Evolutionary conservation across 2,113 vertebrate genomes (phyloP).

Genomic region (Nothocercus julius): DNA sequence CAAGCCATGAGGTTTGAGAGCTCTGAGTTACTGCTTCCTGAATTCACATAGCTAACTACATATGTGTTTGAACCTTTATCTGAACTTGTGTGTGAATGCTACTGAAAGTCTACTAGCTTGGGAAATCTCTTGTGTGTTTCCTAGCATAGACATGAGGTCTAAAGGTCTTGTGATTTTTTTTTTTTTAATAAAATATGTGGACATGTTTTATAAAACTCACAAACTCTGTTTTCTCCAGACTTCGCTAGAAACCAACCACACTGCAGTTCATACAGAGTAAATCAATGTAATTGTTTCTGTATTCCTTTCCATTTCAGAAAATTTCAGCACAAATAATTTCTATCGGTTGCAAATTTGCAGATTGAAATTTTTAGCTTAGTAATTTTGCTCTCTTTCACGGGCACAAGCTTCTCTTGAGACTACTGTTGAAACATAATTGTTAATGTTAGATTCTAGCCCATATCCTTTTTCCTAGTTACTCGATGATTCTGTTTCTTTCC

Average conservation of each 20-base stretch:
- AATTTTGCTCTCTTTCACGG: background rate
- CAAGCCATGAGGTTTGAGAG: background rate
- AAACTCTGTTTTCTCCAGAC: background rate
- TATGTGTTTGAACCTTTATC: fast-evolving
- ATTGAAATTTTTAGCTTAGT: background rate
- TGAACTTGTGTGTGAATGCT: background rate
- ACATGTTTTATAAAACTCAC: background rate
- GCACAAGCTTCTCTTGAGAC: background rate
- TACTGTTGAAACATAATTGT: background rate
- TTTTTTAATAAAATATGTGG: background rate
- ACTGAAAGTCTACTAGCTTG: background rate
- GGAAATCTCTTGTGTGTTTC: background rate
- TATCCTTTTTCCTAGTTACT: background rate
- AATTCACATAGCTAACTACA: background rate
- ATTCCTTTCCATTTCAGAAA: background rate
- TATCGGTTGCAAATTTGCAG: background rate
- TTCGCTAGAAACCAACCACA: background rate
- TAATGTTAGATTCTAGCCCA: background rate
- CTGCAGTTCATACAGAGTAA: background rate
- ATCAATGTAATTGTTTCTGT: background rate
- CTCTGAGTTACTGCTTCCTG: background rate
- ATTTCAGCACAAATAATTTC: background rate
- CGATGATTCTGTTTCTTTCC: background rate
- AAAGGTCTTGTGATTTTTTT: background rate
- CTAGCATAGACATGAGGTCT: background rate